phyloP scores from a whole-genome alignment of 2,113 vertebrate species.

The Calypte anna region DNA sequence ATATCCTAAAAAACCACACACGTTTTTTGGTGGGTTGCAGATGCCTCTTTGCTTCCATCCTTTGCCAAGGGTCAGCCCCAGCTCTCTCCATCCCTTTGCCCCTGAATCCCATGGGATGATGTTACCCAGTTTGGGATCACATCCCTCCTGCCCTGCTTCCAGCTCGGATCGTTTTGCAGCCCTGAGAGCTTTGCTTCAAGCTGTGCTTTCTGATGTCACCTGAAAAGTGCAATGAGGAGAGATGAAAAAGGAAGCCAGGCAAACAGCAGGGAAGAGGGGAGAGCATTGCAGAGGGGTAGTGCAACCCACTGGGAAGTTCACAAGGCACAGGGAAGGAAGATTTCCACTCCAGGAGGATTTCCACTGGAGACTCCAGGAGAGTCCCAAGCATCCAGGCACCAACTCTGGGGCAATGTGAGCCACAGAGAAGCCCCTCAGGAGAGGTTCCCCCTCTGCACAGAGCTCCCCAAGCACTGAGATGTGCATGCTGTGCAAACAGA shows the following conservation, averaged over 20 bases:
- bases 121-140: accelerated
- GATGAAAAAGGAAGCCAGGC: not conserved
- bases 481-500: not conserved
- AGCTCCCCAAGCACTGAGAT: accelerated
- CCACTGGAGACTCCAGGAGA: not conserved
- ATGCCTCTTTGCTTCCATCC: not conserved
- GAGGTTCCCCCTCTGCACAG: accelerated
- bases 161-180: accelerated
- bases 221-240: accelerated
- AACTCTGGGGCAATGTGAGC: accelerated
- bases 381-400: not conserved
- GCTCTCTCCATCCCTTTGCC: not conserved
- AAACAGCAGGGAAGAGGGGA: not conserved
- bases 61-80: not conserved
- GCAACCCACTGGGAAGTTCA: not conserved
- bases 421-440: not conserved
- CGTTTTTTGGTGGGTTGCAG: accelerated
- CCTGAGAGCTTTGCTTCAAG: not conserved
- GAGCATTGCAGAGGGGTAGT: accelerated
- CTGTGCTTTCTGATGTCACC: not conserved
- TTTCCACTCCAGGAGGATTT: not conserved
- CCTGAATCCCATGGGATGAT: not conserved
- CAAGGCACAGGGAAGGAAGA: not conserved
- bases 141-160: not conserved
- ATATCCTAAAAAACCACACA: not conserved